Evolutionary conservation across 2,888 invertebrate species (phyloP), one percentile per base, ranked within the genome.

Genomic region (Muscina levida): DNA sequence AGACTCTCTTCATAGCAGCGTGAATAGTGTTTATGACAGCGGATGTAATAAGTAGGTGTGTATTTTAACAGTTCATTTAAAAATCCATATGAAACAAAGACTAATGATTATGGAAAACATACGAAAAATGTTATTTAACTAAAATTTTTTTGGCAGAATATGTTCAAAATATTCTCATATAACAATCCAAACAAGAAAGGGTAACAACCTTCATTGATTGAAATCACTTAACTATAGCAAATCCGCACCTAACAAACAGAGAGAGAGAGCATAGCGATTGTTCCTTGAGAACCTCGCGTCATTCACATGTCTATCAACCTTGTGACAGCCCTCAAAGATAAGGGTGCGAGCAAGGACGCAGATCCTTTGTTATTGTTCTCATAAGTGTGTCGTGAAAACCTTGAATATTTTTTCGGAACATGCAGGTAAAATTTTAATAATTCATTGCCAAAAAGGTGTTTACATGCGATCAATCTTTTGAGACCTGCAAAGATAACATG

Each of bases 221-320:
- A 62, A 62, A 62, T 62, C 62, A 10, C 37, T 42, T 62, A 3
- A 31, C 31, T 26, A 15, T n/a, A n/a, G n/a, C 3, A 57, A 19
- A 62, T 62, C 2, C 37, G 8, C 37, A 31, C n/a, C 19, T 26
- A 37, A 15, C 11, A 37, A 8, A 26, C 26, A n/a, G 17, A 37
- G 31, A 39, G 67, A 44, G 24, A 5, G 39, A 72, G n/a, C n/a
- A n/a, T n/a, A n/a, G n/a, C n/a, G n/a, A n/a, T n/a, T n/a, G n/a
- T n/a, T n/a, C n/a, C n/a, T n/a, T n/a, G n/a, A n/a, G n/a, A n/a
- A n/a, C n/a, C n/a, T n/a, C n/a, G n/a, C n/a, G n/a, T n/a, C n/a
- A 72, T 81, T 77, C 81, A 68, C 77, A 77, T 77, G 81, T 72
- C 81, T 67, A 68, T 81, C 81, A 81, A 72, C 77, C 67, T 71